These are phyloP conservation scores for Aphaenogaster rudis DNA, from an alignment of 1,140 invertebrate genomes.

Conservation along the genomic window DNA sequence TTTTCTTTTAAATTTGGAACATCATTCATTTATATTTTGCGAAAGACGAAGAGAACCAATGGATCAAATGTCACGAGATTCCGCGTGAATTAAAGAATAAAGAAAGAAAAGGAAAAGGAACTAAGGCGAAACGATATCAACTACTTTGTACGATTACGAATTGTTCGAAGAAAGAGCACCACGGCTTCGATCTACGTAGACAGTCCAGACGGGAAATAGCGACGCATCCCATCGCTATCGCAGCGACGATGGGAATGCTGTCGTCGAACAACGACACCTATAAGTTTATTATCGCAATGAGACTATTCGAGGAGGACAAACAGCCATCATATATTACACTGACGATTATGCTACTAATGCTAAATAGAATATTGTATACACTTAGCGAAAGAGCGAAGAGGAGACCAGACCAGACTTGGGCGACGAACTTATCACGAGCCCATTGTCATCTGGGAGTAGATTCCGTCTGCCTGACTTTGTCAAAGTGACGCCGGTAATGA, in stretches of 20 bases:
- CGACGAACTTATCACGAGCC: slow-evolving; percentile 71
- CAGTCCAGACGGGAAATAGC: slow-evolving; percentile 62
- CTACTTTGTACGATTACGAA: slow-evolving; percentile 67
- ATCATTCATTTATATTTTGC: neutral
- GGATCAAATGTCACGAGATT: slow-evolving; percentile 32
- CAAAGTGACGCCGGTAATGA: slow-evolving; percentile 82
- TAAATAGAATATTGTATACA: slow-evolving; percentile 72
- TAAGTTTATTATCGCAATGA: slow-evolving; percentile 74
- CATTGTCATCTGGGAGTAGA: slow-evolving; percentile 86
- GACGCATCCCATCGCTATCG: slow-evolving; percentile 76
- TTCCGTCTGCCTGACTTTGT: slow-evolving; percentile 82
- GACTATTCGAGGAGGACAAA: slow-evolving; percentile 73
- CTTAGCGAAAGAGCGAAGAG: slow-evolving; percentile 63
- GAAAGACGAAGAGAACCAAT: slow-evolving; percentile 23
- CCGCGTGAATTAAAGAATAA: neutral
- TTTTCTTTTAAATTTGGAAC: slow-evolving; percentile 1
- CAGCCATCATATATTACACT: slow-evolving; percentile 71
- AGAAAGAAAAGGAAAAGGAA: slow-evolving; percentile 26
- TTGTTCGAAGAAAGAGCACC: slow-evolving; percentile 75
- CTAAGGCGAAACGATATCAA: slow-evolving; percentile 50
- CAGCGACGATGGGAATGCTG: slow-evolving; percentile 78
- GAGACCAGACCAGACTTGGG: slow-evolving; percentile 66
- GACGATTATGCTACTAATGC: slow-evolving; percentile 73
- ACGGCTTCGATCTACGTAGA: slow-evolving; percentile 76
- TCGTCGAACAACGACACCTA: slow-evolving; percentile 78